These are phyloP conservation scores for Pteronura brasiliensis DNA, from an alignment of 2,113 vertebrate genomes.

Conservation along the genomic window DNA sequence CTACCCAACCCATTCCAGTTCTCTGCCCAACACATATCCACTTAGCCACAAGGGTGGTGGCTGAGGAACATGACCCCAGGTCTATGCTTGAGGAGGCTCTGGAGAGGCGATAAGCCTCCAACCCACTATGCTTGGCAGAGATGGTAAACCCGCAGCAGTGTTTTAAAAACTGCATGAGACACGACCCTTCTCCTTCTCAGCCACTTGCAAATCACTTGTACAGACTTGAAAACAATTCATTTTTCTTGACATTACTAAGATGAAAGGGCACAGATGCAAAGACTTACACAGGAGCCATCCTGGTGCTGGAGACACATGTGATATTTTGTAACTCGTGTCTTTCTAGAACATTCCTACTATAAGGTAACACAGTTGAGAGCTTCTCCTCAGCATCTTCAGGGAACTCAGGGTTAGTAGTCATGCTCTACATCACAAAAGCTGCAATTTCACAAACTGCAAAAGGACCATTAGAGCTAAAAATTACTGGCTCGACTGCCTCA, in stretches of 20 bases:
- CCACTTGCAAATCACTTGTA: background rate
- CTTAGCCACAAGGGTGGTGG: no score
- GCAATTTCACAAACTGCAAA: background rate
- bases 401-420: background rate
- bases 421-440: background rate
- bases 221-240: background rate
- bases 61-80: background rate
- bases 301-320: rapidly evolving
- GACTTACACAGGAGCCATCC: background rate
- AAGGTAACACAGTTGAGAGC: background rate
- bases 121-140: background rate
- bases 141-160: rapidly evolving
- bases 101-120: background rate
- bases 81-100: background rate
- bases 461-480: background rate
- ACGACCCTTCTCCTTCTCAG: background rate
- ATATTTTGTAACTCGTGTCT: background rate
- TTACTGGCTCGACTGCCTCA: no score
- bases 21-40: background rate
- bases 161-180: background rate
- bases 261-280: background rate
- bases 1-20: background rate
- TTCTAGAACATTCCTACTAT: background rate
- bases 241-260: background rate
- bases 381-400: background rate